Base-by-base conservation (phyloP, 2,797 vertebrate species). In the Tapirus indicus region DNA sequence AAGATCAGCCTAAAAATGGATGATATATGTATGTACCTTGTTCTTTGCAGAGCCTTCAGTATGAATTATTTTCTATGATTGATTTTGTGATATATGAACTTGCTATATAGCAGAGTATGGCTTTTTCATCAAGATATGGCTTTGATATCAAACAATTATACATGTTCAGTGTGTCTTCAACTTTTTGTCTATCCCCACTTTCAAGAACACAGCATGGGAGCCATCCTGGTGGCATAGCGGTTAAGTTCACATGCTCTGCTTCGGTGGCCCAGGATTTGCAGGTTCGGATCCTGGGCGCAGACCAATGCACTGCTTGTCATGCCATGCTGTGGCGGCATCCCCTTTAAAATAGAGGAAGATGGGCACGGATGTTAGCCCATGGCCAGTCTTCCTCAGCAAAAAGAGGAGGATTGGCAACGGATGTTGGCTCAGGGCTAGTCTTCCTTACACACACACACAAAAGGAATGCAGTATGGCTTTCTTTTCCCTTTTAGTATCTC, bases 71-170 rank as follows among this genome's bases (percentile, higher is more conserved):
- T 87, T 96, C 12, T 97, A 10, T 75, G 72, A 54, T 7, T 86
- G 64, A 84, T 84, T 90, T 96, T 94, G 49, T 92, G 68, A 84
- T 77, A 32, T 1, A 47, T 72, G 56, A 89, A 29, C 20, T 78
- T 94, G 41, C 20, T 54, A 6, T 58, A n/a, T 35, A 49, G 54
- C 56, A 60, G 23, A 96, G 32, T 90, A 9, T 69, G 7, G 8
- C 17, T 94, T 91, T 96, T 74, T 82, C 32, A 93, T 88, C 72
- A 96, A 93, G 35, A 88, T 88, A 94, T 88, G 86, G 18, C 54
- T 93, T 95, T 85, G 56, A 58, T 88, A 38, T 74, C 47, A 90
- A 77, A 96, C 91, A 91, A 44, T 66, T 96, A 6, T n/a, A n/a
- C 23, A 68, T 52, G 6, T 38, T 85, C 13, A 64, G 0, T 64